phyloP scores from a whole-genome alignment of 2,113 vertebrate species.

The Hydropotes inermis region DNA sequence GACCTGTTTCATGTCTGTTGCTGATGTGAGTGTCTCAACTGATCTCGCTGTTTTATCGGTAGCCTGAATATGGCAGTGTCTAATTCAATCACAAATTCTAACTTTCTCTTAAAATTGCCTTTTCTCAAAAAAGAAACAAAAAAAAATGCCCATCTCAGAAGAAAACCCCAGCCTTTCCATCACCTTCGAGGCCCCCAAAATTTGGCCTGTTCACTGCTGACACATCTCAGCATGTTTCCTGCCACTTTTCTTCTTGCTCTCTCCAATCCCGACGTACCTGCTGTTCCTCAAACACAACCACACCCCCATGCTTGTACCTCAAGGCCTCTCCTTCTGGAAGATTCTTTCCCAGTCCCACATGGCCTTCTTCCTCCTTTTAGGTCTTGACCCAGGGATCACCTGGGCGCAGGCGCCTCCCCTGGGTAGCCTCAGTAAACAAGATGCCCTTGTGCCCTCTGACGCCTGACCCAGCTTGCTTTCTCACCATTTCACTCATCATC shows the following conservation, averaged over 20 bases:
- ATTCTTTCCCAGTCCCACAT: neutral
- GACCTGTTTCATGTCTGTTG: neutral
- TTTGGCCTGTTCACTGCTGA: neutral
- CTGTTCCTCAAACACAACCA: neutral
- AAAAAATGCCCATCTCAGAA: neutral
- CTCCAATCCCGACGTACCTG: accelerated
- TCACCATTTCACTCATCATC: neutral
- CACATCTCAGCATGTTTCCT: accelerated
- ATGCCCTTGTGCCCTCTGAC: neutral
- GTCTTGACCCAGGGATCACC: too few relatives aligned
- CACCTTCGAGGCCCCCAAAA: accelerated
- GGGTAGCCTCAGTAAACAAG: neutral
- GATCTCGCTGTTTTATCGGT: neutral
- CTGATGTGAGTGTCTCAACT: neutral
- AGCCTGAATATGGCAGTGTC: neutral
- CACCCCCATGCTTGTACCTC: neutral
- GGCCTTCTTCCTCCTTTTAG: neutral
- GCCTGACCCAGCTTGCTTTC: neutral
- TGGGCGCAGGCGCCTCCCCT: neutral
- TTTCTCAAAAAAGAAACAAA: neutral
- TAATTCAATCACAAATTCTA: neutral
- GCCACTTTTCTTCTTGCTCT: neutral
- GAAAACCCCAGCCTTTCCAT: neutral
- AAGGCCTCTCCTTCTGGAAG: neutral
- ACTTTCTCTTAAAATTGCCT: neutral